Base-by-base conservation (phyloP, 2,888 invertebrate genomes). In the Macrophya alboannulata region DNA sequence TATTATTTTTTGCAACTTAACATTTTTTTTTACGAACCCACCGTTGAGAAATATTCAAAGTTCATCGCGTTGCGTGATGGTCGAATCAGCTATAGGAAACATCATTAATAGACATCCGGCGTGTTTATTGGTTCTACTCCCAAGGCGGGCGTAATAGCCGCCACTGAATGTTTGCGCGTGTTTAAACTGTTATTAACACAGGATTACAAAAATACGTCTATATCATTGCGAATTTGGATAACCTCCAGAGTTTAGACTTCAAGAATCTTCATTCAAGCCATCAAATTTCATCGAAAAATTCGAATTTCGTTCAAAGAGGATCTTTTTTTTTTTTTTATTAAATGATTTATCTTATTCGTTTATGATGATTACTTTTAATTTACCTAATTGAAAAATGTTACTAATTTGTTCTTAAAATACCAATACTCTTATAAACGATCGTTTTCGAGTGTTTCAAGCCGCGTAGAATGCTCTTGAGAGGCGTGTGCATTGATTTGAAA, bases 401-500 rank as follows among this genome's bases (percentile, higher is more conserved):
- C 55, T n/a, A 55, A 55, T 55, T 55, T 25, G 62, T 62, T 62
- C 10, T 9, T 10, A 25, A 62, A 74, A 74, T 74, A 45, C 72
- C 43, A 25, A 43, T 25, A 25, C 51, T 48, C 55, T 25, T 45
- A 15, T 10, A 25, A 31, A 12, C 2, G 68, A 68, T 12, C 12
- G 37, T 17, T 31, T 48, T 10, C 37, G 37, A 37, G 37, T 68
- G 37, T 37, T 37, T 37, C 17, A 31, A 51, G 37, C 25, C 31
- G 31, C 15, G 21, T 77, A 51, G 31, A 51, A 51, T 51, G 17
- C 51, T 77, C 21, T 31, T 37, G 40, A 81, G 40, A 59, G 81
- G 81, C 81, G 81, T 81, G 43, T 81, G 81, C 81, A 81, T 81
- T 62, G 81, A 81, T 81, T 83, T 83, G 83, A 71, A 83, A 83